A percentile compares a stretch with the other conserved stretches of the same genome.
phyloP scores from a whole-genome alignment of 2,797 vertebrate genomes.

The Rousettus madagascariensis region DNA sequence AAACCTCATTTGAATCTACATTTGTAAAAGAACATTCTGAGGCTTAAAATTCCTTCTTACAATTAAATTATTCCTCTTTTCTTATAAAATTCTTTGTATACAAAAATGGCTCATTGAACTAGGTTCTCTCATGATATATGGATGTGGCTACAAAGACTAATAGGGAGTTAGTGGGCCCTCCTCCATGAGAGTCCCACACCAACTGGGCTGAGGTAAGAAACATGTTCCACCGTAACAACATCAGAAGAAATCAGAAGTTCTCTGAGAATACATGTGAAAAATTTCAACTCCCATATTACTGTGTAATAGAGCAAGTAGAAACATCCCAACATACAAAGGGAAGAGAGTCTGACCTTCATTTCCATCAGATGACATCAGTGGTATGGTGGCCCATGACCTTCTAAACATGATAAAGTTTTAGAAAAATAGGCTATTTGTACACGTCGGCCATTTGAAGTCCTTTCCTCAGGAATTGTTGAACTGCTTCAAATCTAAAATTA shows the following conservation, averaged over 20 bases:
- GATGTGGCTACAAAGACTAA: not conserved
- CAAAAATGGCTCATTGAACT: not conserved
- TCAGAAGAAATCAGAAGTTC: conserved; percentile 37
- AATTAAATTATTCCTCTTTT: conserved; percentile 31
- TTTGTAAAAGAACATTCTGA: not conserved
- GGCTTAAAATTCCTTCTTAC: not conserved
- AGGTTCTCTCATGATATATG: not conserved
- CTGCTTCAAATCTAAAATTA: conserved; percentile 72
- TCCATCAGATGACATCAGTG: conserved; percentile 69
- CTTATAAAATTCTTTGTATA: conserved; percentile 14
- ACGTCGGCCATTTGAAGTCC: not conserved
- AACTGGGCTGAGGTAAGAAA: not conserved
- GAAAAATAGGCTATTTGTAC: conserved; percentile 64
- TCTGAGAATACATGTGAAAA: conserved; percentile 6
- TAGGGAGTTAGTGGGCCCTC: not conserved
- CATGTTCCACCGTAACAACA: conserved; percentile 52
- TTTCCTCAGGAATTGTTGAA: conserved; percentile 62
- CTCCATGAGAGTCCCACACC: not conserved
- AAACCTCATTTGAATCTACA: not conserved
- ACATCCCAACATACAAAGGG: conserved; percentile 58
- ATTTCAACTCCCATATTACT: conserved; percentile 39
- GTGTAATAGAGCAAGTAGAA: conserved; percentile 66
- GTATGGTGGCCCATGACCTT: conserved; percentile 65
- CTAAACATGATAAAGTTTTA: conserved; percentile 64
- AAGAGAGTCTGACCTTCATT: conserved; percentile 73